Evolutionary conservation across 2,888 invertebrate genomes (phyloP), one percentile per base, ranked within the genome.

Genomic region (Chloroclysta siterata): DNA sequence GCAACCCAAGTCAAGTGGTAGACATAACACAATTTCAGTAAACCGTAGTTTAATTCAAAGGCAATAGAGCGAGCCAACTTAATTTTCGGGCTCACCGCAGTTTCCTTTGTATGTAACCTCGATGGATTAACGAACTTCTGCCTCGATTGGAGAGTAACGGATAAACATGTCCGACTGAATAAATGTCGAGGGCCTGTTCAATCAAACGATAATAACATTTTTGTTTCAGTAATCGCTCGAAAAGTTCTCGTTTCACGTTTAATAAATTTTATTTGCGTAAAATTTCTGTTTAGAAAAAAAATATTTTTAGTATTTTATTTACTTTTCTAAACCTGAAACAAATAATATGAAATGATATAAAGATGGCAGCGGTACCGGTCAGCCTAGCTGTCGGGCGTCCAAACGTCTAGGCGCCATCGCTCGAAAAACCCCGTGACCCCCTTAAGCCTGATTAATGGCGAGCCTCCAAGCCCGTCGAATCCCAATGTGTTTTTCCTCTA

Each of bases 61-160:
- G 90, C 90, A 90, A 89, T 89, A 88, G 88, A 89, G 87, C 89
- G 86, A 76, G 78, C 81, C 85, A 88, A 89, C 88, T 89, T 90
- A 88, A 91, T 92, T 91, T 90, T 90, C 89, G 87, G 87, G 88
- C 84, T 89, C 87, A 83, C 87, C 86, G 88, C 89, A 86, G 87
- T 75, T 85, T 86, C 88, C 90, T 90, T 90, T 90, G 89, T 89
- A 86, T 83, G 84, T 81, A 84, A 83, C 84, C 83, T 83, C 82
- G 78, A 71, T 76, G 81, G 83, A 85, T 87, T 87, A 88, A 88
- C 86, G 77, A 89, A 88, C 84, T 88, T 88, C 79, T 83, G 82
- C 66, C 63, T 48, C 60, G 63, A 56, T 58, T 60, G 51, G 46
- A 62, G 57, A 57, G 58, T 46, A 47, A 66, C 62, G 66, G 63